Percentiles rank a stretch among this genome's conserved stretches.
phyloP scores from a whole-genome alignment of 2,797 vertebrate genomes.

The Falco rusticolus region DNA sequence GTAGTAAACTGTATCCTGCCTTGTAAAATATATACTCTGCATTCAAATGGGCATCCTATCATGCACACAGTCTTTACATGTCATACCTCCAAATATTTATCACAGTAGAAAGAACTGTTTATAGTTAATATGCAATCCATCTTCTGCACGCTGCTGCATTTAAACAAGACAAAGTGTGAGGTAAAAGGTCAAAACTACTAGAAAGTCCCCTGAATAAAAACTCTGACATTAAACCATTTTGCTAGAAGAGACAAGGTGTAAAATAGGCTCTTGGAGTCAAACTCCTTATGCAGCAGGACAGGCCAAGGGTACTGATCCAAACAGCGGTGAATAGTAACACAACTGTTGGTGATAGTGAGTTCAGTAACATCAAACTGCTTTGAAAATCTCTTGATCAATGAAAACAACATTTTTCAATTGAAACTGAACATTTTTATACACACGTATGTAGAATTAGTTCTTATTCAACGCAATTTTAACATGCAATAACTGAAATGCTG shows the following conservation, averaged over 20 bases:
- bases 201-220: not conserved
- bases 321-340: not conserved
- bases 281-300: accelerated
- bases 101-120: not conserved
- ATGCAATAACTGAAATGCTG: not conserved
- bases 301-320: not conserved
- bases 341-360: not conserved
- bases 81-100: slow-evolving; percentile 36
- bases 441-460: not conserved
- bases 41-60: not conserved
- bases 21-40: not conserved
- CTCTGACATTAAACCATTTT: not conserved
- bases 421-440: not conserved
- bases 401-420: not conserved
- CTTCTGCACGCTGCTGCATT: not conserved
- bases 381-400: not conserved
- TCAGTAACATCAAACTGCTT: not conserved
- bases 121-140: slow-evolving; percentile 27
- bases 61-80: not conserved
- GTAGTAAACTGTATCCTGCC: not conserved
- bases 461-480: not conserved
- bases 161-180: slow-evolving; percentile 3
- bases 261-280: not conserved
- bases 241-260: not conserved
- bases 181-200: slow-evolving; percentile 47